phyloP scores from a whole-genome alignment of 2,888 invertebrate genomes.

The Drosophila emarginata region DNA sequence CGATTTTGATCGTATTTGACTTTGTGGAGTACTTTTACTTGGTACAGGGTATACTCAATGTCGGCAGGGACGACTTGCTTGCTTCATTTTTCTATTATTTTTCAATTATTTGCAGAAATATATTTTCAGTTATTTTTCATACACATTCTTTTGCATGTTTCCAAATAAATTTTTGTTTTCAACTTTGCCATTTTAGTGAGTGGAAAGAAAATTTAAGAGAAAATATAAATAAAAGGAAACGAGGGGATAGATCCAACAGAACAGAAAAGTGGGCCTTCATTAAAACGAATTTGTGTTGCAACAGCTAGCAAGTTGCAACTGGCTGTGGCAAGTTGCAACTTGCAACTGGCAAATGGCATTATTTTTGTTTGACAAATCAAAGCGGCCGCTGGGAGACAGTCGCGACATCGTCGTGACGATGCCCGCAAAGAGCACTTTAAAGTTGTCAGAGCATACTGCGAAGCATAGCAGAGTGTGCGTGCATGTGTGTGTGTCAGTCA shows the following conservation, averaged over 20 bases:
- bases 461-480: slow-evolving; percentile 59
- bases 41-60: too few relatives aligned
- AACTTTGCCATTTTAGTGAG: too few relatives aligned
- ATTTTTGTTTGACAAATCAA: slow-evolving; percentile 68
- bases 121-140: too few relatives aligned
- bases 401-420: slow-evolving; percentile 33
- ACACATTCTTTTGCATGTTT: too few relatives aligned
- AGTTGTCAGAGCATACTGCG: slow-evolving; percentile 69
- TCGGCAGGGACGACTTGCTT: too few relatives aligned
- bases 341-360: slow-evolving; percentile 55
- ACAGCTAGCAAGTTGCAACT: slow-evolving; percentile 24
- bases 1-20: too few relatives aligned
- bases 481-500: slow-evolving; percentile 25
- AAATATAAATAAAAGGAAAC: not conserved
- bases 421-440: slow-evolving; percentile 64
- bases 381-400: slow-evolving; percentile 29
- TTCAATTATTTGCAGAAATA: too few relatives aligned
- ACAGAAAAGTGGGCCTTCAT: slow-evolving; percentile 36
- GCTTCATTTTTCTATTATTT: too few relatives aligned
- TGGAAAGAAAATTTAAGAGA: too few relatives aligned
- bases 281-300: slow-evolving; percentile 50
- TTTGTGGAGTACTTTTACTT: too few relatives aligned
- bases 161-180: too few relatives aligned
- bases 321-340: slow-evolving; percentile 22
- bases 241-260: slow-evolving; percentile 2